Percentiles rank a stretch among this genome's conserved stretches.
Evolutionary conservation across 1,140 invertebrate genomes (phyloP).

Genomic region (Lucilia sericata): DNA sequence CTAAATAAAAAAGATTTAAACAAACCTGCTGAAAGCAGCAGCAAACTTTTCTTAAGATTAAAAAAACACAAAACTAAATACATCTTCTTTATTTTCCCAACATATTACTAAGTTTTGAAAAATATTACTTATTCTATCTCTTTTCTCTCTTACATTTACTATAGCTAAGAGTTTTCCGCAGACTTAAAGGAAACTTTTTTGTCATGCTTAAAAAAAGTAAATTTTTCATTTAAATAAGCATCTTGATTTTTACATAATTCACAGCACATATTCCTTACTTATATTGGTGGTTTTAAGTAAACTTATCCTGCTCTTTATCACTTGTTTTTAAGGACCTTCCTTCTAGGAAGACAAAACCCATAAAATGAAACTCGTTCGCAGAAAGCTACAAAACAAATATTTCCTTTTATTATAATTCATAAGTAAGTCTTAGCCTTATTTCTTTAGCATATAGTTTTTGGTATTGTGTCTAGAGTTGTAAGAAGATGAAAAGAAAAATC

Average conservation of each 20-base stretch:
- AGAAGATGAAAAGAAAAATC: conserved; percentile 25
- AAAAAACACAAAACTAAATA: not conserved
- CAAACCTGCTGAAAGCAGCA: not conserved
- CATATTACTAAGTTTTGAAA: not conserved
- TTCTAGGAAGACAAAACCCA: not conserved
- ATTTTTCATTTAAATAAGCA: conserved; percentile 38
- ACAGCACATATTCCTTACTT: not conserved
- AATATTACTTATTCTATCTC: not conserved
- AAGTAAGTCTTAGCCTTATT: conserved; percentile 32
- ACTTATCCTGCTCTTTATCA: not conserved
- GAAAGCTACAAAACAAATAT: conserved; percentile 42
- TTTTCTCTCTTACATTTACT: not conserved
- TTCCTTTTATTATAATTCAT: conserved; percentile 38
- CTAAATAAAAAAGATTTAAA: not conserved
- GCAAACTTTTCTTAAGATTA: not conserved
- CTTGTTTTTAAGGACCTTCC: not conserved
- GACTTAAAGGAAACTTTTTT: not conserved
- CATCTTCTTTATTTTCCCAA: not conserved
- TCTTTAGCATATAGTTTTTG: not conserved
- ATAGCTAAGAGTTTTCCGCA: not conserved
- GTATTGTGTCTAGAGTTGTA: not conserved
- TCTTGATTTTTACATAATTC: conserved; percentile 35
- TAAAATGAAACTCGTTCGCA: not conserved
- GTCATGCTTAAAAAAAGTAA: not conserved
- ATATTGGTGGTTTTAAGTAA: not conserved